Conservation (phyloP, 2,113 vertebrate species). For the Heterotis niloticus region DNA sequence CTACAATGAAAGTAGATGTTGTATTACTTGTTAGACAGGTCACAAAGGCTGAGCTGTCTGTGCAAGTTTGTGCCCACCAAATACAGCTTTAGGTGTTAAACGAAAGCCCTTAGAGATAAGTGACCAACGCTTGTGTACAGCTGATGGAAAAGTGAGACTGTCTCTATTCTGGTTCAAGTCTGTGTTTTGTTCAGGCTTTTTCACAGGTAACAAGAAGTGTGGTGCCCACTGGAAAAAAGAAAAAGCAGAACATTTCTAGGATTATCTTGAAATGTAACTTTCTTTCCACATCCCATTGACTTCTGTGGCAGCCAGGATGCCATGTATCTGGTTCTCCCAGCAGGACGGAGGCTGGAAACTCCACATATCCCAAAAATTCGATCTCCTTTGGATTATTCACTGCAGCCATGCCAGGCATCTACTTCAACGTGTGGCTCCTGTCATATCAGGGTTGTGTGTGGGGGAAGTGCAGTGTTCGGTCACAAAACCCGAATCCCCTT, state of each 20-base stretch:
- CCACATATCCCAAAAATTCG: neutral
- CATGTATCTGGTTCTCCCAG: conserved; percentile 10
- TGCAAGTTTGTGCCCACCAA: neutral
- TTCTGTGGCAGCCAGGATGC: neutral
- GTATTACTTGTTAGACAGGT: neutral
- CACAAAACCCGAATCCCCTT: conserved; percentile 3
- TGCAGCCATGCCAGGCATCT: neutral
- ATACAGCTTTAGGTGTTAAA: neutral
- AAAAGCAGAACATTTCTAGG: neutral
- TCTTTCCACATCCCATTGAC: neutral
- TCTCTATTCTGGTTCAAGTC: neutral
- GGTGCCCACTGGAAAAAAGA: neutral
- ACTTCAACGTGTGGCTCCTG: conserved; percentile 6
- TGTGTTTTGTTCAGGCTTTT: neutral
- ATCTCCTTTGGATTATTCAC: conserved; percentile 18
- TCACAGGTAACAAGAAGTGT: neutral
- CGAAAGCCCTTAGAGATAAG: neutral
- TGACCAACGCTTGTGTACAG: neutral
- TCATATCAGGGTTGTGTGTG: neutral
- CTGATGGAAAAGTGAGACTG: neutral
- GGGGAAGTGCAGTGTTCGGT: neutral
- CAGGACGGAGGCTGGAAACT: neutral
- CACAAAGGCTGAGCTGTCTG: neutral
- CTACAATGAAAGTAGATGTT: neutral
- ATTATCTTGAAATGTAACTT: neutral